A percentile compares a stretch with the other conserved stretches of the same genome.
These are phyloP conservation scores for Diloba caeruleocephala DNA, from an alignment of 2,888 invertebrate species.

Conservation along the genomic window DNA sequence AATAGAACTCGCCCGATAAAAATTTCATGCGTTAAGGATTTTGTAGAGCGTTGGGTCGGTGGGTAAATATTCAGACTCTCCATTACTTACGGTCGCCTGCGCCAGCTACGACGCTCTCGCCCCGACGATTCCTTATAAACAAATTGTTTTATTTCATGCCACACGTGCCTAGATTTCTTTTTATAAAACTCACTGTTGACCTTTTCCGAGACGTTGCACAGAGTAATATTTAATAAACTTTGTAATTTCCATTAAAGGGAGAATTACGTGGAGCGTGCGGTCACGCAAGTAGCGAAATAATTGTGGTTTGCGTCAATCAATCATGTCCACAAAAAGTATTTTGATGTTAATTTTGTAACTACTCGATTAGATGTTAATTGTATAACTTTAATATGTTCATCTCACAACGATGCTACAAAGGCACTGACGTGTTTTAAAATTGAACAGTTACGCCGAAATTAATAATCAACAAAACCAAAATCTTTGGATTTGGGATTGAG, in stretches of 20 bases:
- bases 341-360: conserved; percentile 33
- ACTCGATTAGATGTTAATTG: conserved; percentile 11
- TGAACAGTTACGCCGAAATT: too few relatives aligned
- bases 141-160: conserved; percentile 65
- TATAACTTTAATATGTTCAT: too few relatives aligned
- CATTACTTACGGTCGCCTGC: conserved; percentile 72
- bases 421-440: too few relatives aligned
- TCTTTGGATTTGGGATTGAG: too few relatives aligned
- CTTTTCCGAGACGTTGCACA: conserved; percentile 44
- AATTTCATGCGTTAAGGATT: conserved; percentile 75
- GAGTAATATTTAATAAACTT: conserved; percentile 41
- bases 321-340: conserved; percentile 44
- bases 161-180: conserved; percentile 47
- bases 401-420: too few relatives aligned
- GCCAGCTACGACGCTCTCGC: conserved; percentile 56
- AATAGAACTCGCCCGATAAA: conserved; percentile 63
- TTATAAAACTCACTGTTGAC: conserved; percentile 36
- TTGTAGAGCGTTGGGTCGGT: conserved; percentile 63
- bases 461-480: too few relatives aligned
- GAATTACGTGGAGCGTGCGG: conserved; percentile 25
- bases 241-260: conserved; percentile 34
- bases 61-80: conserved; percentile 74
- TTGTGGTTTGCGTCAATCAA: conserved; percentile 51
- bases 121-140: conserved; percentile 62
- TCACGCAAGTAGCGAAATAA: conserved; percentile 50